Percentiles rank a stretch among this genome's conserved stretches.
phyloP scores from a whole-genome alignment of 53 echinoderm and acorn worm species.

The Apostichopus leukothele region DNA sequence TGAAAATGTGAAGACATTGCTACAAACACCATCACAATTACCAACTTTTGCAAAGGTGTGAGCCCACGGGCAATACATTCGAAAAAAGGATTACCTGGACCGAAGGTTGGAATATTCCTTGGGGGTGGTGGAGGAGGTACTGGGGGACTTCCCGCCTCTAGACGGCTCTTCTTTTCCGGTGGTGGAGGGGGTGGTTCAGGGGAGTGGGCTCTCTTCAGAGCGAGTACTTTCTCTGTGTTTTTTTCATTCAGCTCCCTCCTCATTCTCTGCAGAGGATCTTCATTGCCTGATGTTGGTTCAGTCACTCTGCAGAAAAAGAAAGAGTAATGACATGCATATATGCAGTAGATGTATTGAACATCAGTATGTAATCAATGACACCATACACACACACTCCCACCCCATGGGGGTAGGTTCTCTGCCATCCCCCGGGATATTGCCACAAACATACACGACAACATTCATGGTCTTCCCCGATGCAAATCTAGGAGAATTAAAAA shows the following conservation, averaged over 20 bases:
- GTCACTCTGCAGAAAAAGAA: not conserved
- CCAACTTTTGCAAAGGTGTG: not conserved
- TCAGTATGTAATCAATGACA: too few relatives aligned
- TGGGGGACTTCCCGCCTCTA: conserved; percentile 58
- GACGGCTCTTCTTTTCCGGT: conserved; percentile 78
- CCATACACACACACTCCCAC: too few relatives aligned
- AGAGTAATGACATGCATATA: too few relatives aligned
- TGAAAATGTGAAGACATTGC: too few relatives aligned
- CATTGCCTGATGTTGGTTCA: not conserved
- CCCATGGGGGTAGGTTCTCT: too few relatives aligned
- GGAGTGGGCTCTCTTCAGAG: conserved; percentile 85
- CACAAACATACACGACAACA: too few relatives aligned
- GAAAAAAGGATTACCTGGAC: conserved; percentile 39
- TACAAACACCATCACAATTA: too few relatives aligned
- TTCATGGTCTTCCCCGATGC: too few relatives aligned
- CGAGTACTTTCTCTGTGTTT: conserved; percentile 69
- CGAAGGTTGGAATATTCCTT: conserved; percentile 44
- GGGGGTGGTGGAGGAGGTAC: conserved; percentile 86
- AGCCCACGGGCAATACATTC: not conserved
- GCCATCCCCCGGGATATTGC: too few relatives aligned
- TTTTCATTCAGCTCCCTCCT: conserved; percentile 78
- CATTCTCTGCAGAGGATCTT: conserved; percentile 76
- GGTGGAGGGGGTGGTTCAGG: conserved; percentile 97
- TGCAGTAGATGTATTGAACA: too few relatives aligned
- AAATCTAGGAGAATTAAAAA: too few relatives aligned